Conservation (phyloP, 2,888 invertebrate species). For the Gortyna flavago region DNA sequence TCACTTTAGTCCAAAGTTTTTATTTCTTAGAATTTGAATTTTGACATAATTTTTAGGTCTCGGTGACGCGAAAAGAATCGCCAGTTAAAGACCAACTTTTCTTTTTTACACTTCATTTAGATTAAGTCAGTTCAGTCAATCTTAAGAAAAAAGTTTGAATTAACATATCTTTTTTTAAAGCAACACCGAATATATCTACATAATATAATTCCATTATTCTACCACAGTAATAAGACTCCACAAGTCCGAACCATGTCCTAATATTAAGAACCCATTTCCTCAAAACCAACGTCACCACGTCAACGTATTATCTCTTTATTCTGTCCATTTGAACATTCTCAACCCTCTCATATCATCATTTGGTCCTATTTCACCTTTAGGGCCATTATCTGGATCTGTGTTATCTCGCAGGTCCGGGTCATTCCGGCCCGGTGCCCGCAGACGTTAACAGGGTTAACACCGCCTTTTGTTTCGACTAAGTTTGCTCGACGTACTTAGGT, state of each 20-base stretch:
- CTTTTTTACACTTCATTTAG: not conserved
- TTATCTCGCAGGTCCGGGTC: slow-evolving; percentile 66
- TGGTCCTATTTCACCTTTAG: slow-evolving; percentile 52
- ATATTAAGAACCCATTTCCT: not conserved
- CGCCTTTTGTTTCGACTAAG: slow-evolving; percentile 70
- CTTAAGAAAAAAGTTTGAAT: not conserved
- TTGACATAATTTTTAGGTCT: not conserved
- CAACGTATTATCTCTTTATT: slow-evolving; percentile 47
- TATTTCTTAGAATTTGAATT: not conserved
- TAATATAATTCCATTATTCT: not conserved
- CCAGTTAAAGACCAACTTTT: not conserved
- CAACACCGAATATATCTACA: too few species aligned
- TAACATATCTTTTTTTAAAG: not conserved
- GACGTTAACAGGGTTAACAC: slow-evolving; percentile 70
- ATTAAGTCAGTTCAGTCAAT: not conserved
- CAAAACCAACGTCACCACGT: slow-evolving; percentile 43
- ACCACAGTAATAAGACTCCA: not conserved
- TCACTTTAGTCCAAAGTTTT: not conserved
- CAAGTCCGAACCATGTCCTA: not conserved
- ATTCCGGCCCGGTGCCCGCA: slow-evolving; percentile 68
- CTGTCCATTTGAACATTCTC: slow-evolving; percentile 13
- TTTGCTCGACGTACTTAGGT: slow-evolving; percentile 26
- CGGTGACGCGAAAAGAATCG: too few species aligned
- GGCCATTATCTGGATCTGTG: slow-evolving; percentile 61
- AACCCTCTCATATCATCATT: slow-evolving; percentile 58